Base-by-base conservation (phyloP, 2,888 invertebrate genomes). In the Agelastica alni region DNA sequence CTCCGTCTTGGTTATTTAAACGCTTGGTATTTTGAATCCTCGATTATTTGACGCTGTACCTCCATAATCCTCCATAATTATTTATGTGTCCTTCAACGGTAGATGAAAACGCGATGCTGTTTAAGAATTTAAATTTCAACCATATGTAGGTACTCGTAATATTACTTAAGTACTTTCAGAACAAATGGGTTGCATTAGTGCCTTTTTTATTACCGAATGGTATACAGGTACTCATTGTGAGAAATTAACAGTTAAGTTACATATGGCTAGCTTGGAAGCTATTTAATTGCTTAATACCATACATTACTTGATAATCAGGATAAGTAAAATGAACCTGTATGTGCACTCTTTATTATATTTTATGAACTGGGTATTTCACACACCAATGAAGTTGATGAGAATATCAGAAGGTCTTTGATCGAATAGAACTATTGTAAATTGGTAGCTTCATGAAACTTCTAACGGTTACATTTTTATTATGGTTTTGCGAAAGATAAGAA, bases 391-490 rank as follows among this genome's bases (percentile, higher is more conserved):
- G 56, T 55, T 60, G 61, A 59, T 53, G 58, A 32, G 55, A 60
- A 53, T 45, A 51, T 49, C 51, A 53, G 44, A 60, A 62, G 62
- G 62, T 62, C 62, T 62, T 61, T 59, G 61, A 61, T 61, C 61
- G 47, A 37, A 56, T 36, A 12, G 39, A 56, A 51, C 52, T 53
- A 56, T 56, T 53, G 56, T 42, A 56, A 53, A 56, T 56, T 53
- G 45, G 34, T 37, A 52, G 43, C 43, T 56, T 56, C 41, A 56
- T 47, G 32, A 48, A 47, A 47, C 46, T 53, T 14, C 47, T 53
- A 53, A 47, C 53, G 53, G 53, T 53, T 18, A 28, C 22, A 47
- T 41, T 47, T 53, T 53, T 47, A 47, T 53, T 53, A 46, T 41
- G 46, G 53, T 46, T 53, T 34, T 3, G 34, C 26, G n/a, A 46